Evolutionary conservation across 2,113 vertebrate genomes (phyloP), one percentile per base, ranked within the genome.

Genomic region (Cacatua alba): DNA sequence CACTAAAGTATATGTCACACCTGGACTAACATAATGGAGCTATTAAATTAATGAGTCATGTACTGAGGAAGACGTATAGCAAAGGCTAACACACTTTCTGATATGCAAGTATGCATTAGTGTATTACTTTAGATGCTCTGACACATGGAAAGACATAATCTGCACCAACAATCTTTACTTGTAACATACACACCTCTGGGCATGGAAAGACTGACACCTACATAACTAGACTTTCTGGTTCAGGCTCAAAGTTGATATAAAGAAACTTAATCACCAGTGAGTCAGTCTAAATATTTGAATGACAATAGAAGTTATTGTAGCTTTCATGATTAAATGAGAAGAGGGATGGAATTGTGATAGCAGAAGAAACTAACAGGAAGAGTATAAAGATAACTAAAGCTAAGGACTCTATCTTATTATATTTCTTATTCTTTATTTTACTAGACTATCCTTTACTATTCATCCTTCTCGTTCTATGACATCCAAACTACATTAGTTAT

Each of bases 41-140:
- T 96, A 95, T 96, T 96, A 97, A 97, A 97, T 97, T 95, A 97
- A 94, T 96, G 92, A 97, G 71, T 92, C 92, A 52, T 86, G 86
- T 82, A 94, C 70, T 92, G 82, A 96, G 77, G 52, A 97, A 96
- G 93, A 96, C 91, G 89, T 96, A 94, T 52, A 93, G 85, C 94
- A 82, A 82, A 78, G 62, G 26, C 87, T 77, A 96, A 78, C 86
- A 87, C 43, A 57, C 29, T 96, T 91, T 97, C 77, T 71, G 88
- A 87, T 81, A 76, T 59, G 67, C 57, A 92, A 70, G 77, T 86
- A 64, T 88, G 77, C 63, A 94, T 85, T 85, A 79, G 24, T 85
- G 33, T 72, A 88, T 77, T 91, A 78, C 69, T 96, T 78, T 33
- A 53, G 43, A 24, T 88, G 33, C 26, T 81, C 53, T 90, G 79